Percentiles rank a stretch among this genome's conserved stretches.
These are phyloP conservation scores for Erannis defoliaria DNA, from an alignment of 2,888 invertebrate genomes.

Conservation along the genomic window DNA sequence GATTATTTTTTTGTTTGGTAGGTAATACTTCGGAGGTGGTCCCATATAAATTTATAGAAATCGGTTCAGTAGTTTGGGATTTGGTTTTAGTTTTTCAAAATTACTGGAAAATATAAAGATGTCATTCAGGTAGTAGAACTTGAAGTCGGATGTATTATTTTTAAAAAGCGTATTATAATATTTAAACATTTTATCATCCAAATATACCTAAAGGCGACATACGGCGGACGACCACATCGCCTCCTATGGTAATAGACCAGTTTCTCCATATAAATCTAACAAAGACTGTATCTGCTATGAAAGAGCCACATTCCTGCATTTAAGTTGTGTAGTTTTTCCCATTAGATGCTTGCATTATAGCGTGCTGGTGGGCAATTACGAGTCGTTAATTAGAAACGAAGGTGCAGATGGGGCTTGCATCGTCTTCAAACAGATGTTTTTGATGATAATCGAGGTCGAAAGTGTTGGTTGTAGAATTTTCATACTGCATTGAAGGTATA, in stretches of 20 bases:
- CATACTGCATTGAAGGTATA: not conserved
- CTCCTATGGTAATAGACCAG: slow-evolving; percentile 9
- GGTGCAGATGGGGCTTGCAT: slow-evolving; percentile 24
- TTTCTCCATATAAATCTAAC: slow-evolving; percentile 20
- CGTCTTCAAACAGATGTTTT: slow-evolving; percentile 9
- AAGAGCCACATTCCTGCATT: slow-evolving; percentile 28
- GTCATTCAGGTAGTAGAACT: too few relatives aligned
- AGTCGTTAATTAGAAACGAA: slow-evolving; percentile 17
- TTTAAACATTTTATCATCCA: not conserved
- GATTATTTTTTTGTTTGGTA: not conserved
- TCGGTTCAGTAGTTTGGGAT: too few relatives aligned
- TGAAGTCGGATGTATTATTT: too few relatives aligned
- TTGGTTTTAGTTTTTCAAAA: too few relatives aligned
- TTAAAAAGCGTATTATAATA: too few relatives aligned
- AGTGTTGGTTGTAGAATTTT: not conserved
- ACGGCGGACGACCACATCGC: not conserved
- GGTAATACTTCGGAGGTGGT: not conserved
- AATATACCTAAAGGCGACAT: not conserved
- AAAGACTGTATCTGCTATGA: slow-evolving; percentile 8
- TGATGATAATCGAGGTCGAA: slow-evolving; percentile 15
- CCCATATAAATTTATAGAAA: too few relatives aligned
- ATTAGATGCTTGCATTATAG: slow-evolving; percentile 19
- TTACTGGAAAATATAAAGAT: too few relatives aligned
- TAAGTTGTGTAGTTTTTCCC: slow-evolving; percentile 16
- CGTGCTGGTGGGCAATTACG: slow-evolving; percentile 26